phyloP scores from a whole-genome alignment of 2,113 vertebrate genomes.

The Phalacrocorax aristotelis region DNA sequence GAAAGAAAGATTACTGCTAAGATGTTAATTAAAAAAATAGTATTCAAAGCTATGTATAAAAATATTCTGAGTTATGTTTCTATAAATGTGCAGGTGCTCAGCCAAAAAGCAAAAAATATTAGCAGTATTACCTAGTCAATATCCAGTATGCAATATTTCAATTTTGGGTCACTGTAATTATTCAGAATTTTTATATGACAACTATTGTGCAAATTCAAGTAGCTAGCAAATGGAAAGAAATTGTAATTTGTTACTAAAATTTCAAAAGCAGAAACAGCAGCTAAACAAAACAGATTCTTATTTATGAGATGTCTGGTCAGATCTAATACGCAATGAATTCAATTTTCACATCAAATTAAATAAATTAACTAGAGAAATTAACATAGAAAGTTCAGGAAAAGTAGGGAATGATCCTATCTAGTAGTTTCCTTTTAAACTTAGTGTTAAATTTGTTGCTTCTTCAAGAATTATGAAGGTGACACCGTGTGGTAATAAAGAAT shows the following conservation, averaged over 20 bases:
- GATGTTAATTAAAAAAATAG: background rate
- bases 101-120: background rate
- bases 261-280: background rate
- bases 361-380: background rate
- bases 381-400: background rate
- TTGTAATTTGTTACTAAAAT: background rate
- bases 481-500: constrained; percentile 38
- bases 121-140: background rate
- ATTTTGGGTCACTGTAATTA: background rate
- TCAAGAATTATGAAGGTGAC: constrained; percentile 47
- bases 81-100: background rate
- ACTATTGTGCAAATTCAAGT: background rate
- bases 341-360: background rate
- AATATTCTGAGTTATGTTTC: background rate
- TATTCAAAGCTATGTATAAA: background rate
- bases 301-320: background rate
- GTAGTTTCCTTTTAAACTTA: background rate
- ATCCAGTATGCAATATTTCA: background rate
- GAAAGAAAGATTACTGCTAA: background rate
- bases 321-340: background rate
- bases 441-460: background rate
- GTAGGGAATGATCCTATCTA: background rate
- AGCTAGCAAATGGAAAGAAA: background rate
- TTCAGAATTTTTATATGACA: background rate
- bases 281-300: background rate